Conservation (phyloP, 2,113 vertebrate genomes). For the Mustela nigripes region DNA sequence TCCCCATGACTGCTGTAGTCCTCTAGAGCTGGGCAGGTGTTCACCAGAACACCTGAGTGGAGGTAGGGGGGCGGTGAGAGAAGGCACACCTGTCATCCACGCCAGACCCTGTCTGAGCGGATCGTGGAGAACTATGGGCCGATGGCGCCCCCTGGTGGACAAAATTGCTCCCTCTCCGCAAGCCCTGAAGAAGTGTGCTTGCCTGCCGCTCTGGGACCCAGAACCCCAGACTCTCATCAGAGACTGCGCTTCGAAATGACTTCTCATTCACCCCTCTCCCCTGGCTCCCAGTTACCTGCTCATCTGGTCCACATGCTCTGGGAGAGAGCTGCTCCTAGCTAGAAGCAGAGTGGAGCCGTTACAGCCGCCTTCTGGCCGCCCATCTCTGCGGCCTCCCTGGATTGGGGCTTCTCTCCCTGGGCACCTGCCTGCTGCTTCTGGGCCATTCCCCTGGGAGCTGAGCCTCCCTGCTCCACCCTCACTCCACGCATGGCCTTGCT, state of each 20-base stretch:
- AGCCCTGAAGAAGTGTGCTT: neutral
- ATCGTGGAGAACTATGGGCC: neutral
- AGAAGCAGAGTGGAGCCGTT: neutral
- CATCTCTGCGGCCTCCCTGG: neutral
- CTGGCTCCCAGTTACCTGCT: neutral
- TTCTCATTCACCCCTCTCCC: neutral
- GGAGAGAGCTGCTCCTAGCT: neutral
- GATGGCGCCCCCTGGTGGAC: neutral
- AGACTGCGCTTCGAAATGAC: neutral
- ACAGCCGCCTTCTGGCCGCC: rapidly evolving
- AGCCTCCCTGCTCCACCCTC: neutral
- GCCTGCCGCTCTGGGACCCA: neutral
- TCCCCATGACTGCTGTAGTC: neutral
- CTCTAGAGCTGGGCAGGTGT: neutral
- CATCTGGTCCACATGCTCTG: neutral
- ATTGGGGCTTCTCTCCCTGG: no score
- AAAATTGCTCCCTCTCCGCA: neutral
- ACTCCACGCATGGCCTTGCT: neutral
- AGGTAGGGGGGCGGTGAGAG: no score
- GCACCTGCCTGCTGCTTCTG: neutral
- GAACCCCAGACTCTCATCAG: no score
- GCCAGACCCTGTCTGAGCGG: rapidly evolving
- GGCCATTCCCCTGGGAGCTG: rapidly evolving
- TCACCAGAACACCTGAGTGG: neutral
- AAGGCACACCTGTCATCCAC: neutral